Base-by-base conservation (phyloP, 2,113 vertebrate species). In the Rhinoptilus africanus region DNA sequence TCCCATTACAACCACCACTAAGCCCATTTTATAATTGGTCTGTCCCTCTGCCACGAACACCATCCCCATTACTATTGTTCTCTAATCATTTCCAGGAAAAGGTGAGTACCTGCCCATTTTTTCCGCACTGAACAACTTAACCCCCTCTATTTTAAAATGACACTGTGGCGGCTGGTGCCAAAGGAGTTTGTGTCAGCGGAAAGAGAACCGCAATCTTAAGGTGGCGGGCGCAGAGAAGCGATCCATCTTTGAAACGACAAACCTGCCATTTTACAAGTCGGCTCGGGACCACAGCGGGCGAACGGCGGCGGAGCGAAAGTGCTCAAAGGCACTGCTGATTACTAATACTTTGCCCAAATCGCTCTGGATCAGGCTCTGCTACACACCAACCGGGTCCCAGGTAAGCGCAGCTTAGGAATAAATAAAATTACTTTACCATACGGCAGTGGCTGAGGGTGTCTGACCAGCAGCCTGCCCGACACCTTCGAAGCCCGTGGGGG, bases 101-200 rank as follows among this genome's bases (percentile, higher is more conserved):
- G 56, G 56, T 21, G 19, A 81, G 34, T 27, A 60, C 37, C 22
- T 30, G 56, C 23, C 56, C 11, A 6, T 22, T 47, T 76, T 20
- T 32, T 9, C 18, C 4, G 4, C 24, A 14, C 32, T 4, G 10
- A 79, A 45, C 26, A 53, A 39, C 21, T 56, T 13, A 37, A 63
- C 15, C 28, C 63, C 37, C 22, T n/a, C 37, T 53, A 4, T n/a
- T 93, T 54, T 4, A 24, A 53, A 64, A 56, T 0, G 2, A 21
- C 53, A 14, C 37, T 0, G 2, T 2, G 3, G 59, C 0, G 2
- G 53, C 43, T 2, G 12, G n/a, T 4, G 1, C 20, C 3, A 8
- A n/a, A 45, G 2, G 12, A 6, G 41, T 22, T 39, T 39, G 14
- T 45, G 86, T 37, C 14, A 3, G 19, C 26, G 63, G 62, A 71